Base-by-base conservation (phyloP, 2,797 vertebrate genomes). In the Masticophis lateralis region DNA sequence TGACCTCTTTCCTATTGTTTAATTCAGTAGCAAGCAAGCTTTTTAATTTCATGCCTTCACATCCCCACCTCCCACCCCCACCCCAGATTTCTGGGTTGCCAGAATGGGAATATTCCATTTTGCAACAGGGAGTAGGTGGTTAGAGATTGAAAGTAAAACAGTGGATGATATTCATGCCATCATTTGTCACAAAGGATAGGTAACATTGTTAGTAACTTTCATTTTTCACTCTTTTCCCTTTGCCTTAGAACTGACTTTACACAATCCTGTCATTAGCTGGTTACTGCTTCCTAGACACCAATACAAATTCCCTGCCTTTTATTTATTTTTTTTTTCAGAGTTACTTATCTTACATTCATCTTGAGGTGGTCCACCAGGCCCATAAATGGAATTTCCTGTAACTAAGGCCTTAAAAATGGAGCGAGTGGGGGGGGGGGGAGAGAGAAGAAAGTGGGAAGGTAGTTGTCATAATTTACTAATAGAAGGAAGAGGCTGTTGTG, bases 1-100 rank as follows among this genome's bases (percentile, higher is more conserved):
- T 53, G 94, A 63, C 66, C 91, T 12, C 74, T 95, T 94, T 95
- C 43, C 25, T 79, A 0, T 20, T 0, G 18, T 86, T 93, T 92
- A 93, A 5, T 66, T 86, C 12, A 5, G 25, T 93, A 63, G 37
- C 8, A 55, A 83, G 11, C 28, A 87, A 28, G 53, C 47, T 32
- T 91, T 37, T 53, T 55, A 28, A 7, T 53, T 28, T 5, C 7
- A 14, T 74, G 32, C 69, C 16, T 20, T 74, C 32, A 16, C 32
- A 37, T 74, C 32, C 66, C 16, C 25, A 2, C 51, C 13, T 47
- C 0, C 47, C 25, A 4, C n/a, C 14, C 14, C n/a, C 61, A 53
- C 9, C 11, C 2, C 61, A 28, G 28, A 59, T 92, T 86, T 51
- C 0, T 66, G 0, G 18, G 90, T 91, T 95, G 79, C 0, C 0